Percentiles rank a stretch among this genome's conserved stretches.
These are phyloP conservation scores for Poecile atricapillus DNA, from an alignment of 2,113 vertebrate genomes.

Conservation along the genomic window DNA sequence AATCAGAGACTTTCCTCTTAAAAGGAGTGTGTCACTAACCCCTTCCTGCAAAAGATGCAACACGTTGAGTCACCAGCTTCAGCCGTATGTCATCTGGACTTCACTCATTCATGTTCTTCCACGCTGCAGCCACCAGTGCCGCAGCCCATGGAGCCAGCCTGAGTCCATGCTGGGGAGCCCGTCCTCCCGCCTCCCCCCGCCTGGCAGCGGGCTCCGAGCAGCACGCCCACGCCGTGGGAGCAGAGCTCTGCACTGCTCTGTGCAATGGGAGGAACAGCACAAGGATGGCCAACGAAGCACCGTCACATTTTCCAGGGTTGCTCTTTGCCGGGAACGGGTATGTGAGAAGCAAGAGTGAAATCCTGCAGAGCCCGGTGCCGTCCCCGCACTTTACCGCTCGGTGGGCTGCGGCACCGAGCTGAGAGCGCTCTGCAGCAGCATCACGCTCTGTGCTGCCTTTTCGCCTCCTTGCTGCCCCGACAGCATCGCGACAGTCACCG, in stretches of 20 bases:
- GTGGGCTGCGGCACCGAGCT: neutral
- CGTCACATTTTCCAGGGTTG: neutral
- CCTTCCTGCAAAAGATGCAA: neutral
- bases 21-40: neutral
- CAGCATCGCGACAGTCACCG: rapidly evolving
- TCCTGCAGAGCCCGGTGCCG: rapidly evolving
- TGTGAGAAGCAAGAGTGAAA: neutral
- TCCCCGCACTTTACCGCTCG: neutral
- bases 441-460: rapidly evolving
- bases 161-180: rapidly evolving
- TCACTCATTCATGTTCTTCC: neutral
- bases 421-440: too few relatives aligned
- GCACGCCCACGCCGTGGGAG: neutral
- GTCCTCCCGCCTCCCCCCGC: rapidly evolving
- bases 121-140: neutral
- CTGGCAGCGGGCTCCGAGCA: neutral
- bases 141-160: too few relatives aligned
- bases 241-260: neutral
- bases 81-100: neutral
- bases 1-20: neutral
- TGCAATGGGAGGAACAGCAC: neutral
- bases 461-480: neutral
- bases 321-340: neutral
- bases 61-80: neutral
- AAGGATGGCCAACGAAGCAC: neutral